Base-by-base conservation (phyloP, 2,888 invertebrate genomes). In the Watsonalla cultraria region DNA sequence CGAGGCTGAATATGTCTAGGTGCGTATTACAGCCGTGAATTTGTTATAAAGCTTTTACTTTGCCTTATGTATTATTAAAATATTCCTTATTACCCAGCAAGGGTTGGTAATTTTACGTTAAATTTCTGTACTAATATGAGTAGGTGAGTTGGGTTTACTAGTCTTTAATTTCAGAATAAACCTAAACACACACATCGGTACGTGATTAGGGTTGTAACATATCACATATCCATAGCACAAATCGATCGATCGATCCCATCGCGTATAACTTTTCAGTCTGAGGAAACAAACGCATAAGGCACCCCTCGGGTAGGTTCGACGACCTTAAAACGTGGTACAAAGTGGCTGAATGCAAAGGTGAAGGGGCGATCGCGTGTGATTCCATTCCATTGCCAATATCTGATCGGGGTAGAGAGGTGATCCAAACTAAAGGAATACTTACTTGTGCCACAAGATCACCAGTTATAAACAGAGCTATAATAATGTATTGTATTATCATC, bases 1-100 rank as follows among this genome's bases (percentile, higher is more conserved):
- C 66, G 66, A 62, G 62, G 66, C 66, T 68, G 70, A 69, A 68
- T 70, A 47, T 51, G 42, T 8, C 34, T 45, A 14, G 15, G 47
- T 39, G 47, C 45, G 45, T 52, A 54, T 50, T 42, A 37, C 24
- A 46, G 13, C 42, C 13, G 54, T 11, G 42, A 11, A 11, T 42
- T 52, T 51, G 51, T 50, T 54, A 35, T 37, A 37, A 35, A 47
- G 47, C 45, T 54, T 42, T 37, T 54, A 52, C 54, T 57, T 50
- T 48, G 11, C 54, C 54, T 37, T 37, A 37, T 7, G 37, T 37
- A 37, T 37, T 37, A 37, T 7, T 37, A 37, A 37, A 37, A 37
- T 37, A 37, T n/a, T n/a, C n/a, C n/a, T n/a, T n/a, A n/a, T n/a
- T n/a, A 11, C 42, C 11, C 11, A 24, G 24, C 24, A 24, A 4